These are phyloP conservation scores for Tethya wilhelma DNA, from an alignment of 37 sponge, comb jelly and placozoan genomes.

Conservation along the genomic window DNA sequence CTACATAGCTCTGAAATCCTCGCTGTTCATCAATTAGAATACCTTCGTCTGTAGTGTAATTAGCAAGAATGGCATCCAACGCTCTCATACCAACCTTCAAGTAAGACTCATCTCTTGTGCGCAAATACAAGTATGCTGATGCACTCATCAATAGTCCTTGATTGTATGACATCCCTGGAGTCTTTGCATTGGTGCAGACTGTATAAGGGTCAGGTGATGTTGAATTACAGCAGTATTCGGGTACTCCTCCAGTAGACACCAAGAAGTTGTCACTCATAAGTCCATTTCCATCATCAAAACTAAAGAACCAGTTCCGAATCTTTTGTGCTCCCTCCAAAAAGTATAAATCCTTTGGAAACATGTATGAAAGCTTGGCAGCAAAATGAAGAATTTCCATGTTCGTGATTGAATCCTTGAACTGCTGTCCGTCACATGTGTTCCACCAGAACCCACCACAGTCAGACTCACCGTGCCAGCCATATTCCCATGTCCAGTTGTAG, in stretches of 20 bases:
- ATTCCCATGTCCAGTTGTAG: slow-evolving; percentile 23
- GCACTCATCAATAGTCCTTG: slow-evolving; percentile 44
- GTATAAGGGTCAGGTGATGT: neutral
- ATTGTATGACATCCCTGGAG: slow-evolving; percentile 44
- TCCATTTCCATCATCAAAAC: slow-evolving; percentile 37
- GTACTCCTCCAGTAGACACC: slow-evolving; percentile 38
- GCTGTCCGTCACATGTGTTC: slow-evolving; percentile 6
- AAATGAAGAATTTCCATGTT: slow-evolving; percentile 37
- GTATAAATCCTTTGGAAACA: slow-evolving; percentile 8
- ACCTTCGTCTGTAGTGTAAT: slow-evolving; percentile 39
- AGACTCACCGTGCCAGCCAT: slow-evolving; percentile 35
- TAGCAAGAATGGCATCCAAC: slow-evolving; percentile 33
- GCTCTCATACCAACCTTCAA: slow-evolving; percentile 24
- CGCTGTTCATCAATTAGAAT: slow-evolving; percentile 23
- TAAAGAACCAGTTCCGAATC: slow-evolving; percentile 46
- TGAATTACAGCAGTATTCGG: slow-evolving; percentile 22
- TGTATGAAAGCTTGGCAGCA: slow-evolving; percentile 6
- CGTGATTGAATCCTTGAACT: slow-evolving; percentile 35
- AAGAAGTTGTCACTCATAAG: slow-evolving; percentile 29
- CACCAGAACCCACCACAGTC: slow-evolving; percentile 51
- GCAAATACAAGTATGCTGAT: slow-evolving; percentile 27
- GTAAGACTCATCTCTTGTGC: slow-evolving; percentile 31
- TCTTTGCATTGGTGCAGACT: neutral
- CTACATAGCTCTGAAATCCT: slow-evolving; percentile 7
- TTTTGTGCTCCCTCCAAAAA: slow-evolving; percentile 4